Base-by-base conservation (phyloP, 2,113 vertebrate species). In the Alexandromys fortis region DNA sequence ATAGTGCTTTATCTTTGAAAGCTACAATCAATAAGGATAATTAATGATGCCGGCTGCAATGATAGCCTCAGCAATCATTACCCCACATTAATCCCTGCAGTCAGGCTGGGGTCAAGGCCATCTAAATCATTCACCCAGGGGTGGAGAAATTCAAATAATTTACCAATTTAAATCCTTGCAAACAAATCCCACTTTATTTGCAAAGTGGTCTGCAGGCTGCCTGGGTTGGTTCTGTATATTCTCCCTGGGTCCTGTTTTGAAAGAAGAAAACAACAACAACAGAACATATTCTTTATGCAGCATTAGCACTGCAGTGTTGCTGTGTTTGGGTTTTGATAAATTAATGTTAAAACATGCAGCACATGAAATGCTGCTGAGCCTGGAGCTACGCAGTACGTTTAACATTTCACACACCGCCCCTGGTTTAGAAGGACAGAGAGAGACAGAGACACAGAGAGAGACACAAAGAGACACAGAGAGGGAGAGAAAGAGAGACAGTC, bases 11-110 rank as follows among this genome's bases (percentile, higher is more conserved):
- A 99, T 99, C 99, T 99, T 99, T 99, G 99, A 99, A 99, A 99
- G 99, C 99, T 99, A 98, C 99, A 99, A 99, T 99, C 99, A 99
- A 99, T 99, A 99, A 99, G 99, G 99, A 99, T 99, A 99, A 99
- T 99, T 99, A 99, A 99, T 99, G 99, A 99, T 99, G 99, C 99
- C 99, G 99, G 99, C 99, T 99, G 99, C 99, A 99, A 99, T 99
- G 99, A 99, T 99, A 99, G 99, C 99, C 99, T 99, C 99, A 99
- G 99, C 99, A 99, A 99, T 99, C 99, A 99, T 99, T 99, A 99
- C 99, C 98, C 98, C 98, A 99, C 99, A 99, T 99, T 99, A 99
- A 99, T 99, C 99, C 99, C 99, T 99, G 99, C 99, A 99, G 99
- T 99, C 99, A 99, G 99, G 97, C 98, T 97, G 98, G 99, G 99